Evolutionary conservation across 2,797 vertebrate species (phyloP), one percentile per base, ranked within the genome.

Genomic region (Eurystomus glaucurus): DNA sequence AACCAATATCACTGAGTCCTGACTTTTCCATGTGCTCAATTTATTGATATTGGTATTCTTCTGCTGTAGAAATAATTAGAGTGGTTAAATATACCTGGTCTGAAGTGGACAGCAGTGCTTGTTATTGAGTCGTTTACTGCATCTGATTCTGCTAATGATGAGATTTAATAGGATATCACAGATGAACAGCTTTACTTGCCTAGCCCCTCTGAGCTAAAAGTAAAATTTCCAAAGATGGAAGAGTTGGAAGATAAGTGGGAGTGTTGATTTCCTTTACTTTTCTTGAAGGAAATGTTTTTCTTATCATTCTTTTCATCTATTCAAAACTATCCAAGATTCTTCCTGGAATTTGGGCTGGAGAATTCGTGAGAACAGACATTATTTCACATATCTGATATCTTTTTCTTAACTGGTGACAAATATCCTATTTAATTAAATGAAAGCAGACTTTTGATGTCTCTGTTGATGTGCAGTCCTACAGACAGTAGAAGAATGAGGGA

Each of bases 281-380:
- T 85, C 79, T 83, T 81, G 3, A 90, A 71, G 65, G 33, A 93
- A 88, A 85, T 90, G 33, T 81, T 97, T 95, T 94, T 84, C 68
- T 85, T 95, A 90, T 85, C 60, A 52, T 91, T 94, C 68, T 87
- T 93, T 85, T 95, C 1, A 93, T 95, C 93, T 93, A 39, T 85
- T 94, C 64, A 90, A 96, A 92, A 85, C 50, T 61, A 81, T 85
- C 87, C 48, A 78, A 70, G 80, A 75, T 77, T 95, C 33, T 85
- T 96, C 77, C 46, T 94, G 91, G 68, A 95, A 96, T 85, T 0
- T 71, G 52, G 57, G 57, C 91, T 95, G 93, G 61, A 93, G 87
- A 91, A 88, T 45, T 95, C 61, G 85, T 88, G 91, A 95, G 82
- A 95, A 95, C 69, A 94, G 96, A 90, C 94, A 33, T 95, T 91